These are phyloP conservation scores for Silurus asotus DNA, from an alignment of 2,113 vertebrate genomes.

Conservation along the genomic window DNA sequence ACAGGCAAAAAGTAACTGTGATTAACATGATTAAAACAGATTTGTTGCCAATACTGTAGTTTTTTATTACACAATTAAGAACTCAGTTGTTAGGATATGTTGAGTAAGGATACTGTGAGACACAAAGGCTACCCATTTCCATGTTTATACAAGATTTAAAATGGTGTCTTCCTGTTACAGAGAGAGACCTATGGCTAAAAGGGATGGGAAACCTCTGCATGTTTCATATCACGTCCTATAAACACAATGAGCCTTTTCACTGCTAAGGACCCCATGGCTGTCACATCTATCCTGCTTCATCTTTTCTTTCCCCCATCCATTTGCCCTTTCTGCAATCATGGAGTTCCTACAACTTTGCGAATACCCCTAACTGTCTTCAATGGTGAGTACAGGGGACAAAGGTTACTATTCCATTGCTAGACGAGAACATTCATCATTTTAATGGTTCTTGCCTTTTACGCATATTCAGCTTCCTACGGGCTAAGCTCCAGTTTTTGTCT, in stretches of 20 bases:
- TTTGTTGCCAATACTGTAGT: neutral
- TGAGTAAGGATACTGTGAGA: neutral
- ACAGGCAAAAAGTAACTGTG: neutral
- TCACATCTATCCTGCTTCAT: conserved; percentile 66
- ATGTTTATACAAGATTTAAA: conserved; percentile 41
- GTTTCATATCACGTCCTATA: conserved; percentile 58
- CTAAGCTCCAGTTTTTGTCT: conserved; percentile 28
- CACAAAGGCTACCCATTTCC: neutral
- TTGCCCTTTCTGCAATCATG: conserved; percentile 52
- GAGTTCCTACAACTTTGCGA: conserved; percentile 63
- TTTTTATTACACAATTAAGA: neutral
- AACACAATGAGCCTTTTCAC: conserved; percentile 54
- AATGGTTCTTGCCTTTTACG: conserved; percentile 67
- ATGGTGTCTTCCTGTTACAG: conserved; percentile 48
- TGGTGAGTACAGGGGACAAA: conserved; percentile 65
- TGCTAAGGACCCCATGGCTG: conserved; percentile 60
- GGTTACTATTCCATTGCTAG: conserved; percentile 58
- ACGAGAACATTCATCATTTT: conserved; percentile 70
- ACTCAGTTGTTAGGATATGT: neutral
- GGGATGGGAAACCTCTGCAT: conserved; percentile 46
- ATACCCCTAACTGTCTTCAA: conserved; percentile 65
- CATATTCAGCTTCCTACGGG: conserved; percentile 31
- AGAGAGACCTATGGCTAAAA: conserved; percentile 2
- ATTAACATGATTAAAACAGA: neutral
- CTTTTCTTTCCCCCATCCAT: conserved; percentile 60